phyloP scores from a whole-genome alignment of 2,888 invertebrate species.

The Drosophila nr. fundita region DNA sequence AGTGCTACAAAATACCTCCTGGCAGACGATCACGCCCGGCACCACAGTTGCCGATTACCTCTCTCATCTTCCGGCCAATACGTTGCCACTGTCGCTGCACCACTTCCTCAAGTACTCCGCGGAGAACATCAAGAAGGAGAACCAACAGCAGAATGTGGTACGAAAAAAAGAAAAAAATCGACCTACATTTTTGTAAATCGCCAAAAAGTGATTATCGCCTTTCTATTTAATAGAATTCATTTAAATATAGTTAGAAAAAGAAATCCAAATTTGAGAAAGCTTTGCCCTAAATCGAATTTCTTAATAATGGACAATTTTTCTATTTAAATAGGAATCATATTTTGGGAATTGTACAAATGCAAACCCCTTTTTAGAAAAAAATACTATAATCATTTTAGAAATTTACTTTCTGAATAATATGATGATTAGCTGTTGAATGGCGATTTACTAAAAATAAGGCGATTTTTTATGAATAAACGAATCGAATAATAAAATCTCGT shows the following conservation, averaged over 20 bases:
- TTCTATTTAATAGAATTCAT: no score
- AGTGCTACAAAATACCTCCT: slow-evolving; percentile 85
- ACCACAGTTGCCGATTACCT: slow-evolving; percentile 94
- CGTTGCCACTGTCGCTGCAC: slow-evolving; percentile 91
- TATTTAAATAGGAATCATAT: no score
- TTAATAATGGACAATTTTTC: no score
- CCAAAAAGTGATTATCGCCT: no score
- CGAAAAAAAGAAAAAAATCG: not conserved
- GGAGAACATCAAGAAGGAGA: slow-evolving; percentile 91
- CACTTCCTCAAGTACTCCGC: slow-evolving; percentile 94
- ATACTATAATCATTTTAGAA: not conserved
- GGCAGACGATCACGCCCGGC: slow-evolving; percentile 87
- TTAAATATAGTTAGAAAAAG: no score
- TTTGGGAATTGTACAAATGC: no score
- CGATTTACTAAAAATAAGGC: slow-evolving; percentile 3
- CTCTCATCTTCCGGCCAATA: slow-evolving; percentile 91
- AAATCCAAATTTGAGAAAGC: no score
- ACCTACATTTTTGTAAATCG: not conserved
- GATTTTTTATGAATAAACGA: not conserved
- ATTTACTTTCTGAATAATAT: not conserved
- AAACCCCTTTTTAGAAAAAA: no score
- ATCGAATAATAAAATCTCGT: not conserved
- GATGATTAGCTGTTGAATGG: not conserved
- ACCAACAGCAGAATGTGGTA: slow-evolving; percentile 86
- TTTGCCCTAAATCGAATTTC: no score